A percentile compares a stretch with the other conserved stretches of the same genome.
phyloP scores from a whole-genome alignment of 2,888 invertebrate species.

The Cacoxenus indagator region DNA sequence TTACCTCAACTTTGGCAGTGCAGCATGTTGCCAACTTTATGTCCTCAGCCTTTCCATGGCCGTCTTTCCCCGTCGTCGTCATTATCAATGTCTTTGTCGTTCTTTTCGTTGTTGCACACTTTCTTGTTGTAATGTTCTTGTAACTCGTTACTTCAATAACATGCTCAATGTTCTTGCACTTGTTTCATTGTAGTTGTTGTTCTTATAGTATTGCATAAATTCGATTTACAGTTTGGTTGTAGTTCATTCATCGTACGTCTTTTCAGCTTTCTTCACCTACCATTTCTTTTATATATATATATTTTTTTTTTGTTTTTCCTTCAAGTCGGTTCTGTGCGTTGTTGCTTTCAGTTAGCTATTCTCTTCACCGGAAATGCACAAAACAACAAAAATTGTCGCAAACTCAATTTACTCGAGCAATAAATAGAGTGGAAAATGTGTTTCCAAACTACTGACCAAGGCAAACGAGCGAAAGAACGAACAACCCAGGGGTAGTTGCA shows the following conservation, averaged over 20 bases:
- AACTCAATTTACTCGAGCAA: conserved; percentile 50
- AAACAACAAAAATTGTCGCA: conserved; percentile 45
- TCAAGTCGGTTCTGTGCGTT: too few species aligned
- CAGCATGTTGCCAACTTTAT: conserved; percentile 32
- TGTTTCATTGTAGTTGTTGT: conserved; percentile 26
- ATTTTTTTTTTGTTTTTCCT: conserved; percentile 35
- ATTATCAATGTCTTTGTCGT: background rate
- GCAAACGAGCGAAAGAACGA: background rate
- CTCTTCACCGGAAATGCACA: conserved; percentile 18
- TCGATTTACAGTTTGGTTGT: conserved; percentile 40
- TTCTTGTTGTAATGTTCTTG: background rate
- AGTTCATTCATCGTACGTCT: conserved; percentile 20
- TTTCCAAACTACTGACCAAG: conserved; percentile 29
- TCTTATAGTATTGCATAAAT: conserved; percentile 37
- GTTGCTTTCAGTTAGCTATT: too few species aligned
- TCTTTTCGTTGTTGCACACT: background rate
- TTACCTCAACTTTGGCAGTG: conserved; percentile 10
- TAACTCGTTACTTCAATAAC: conserved; percentile 10
- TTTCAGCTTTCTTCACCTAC: conserved; percentile 18
- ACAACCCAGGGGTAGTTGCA: too few species aligned
- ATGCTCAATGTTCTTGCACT: background rate
- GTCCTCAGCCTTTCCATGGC: background rate
- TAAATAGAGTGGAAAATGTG: conserved; percentile 55
- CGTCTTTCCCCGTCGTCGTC: background rate
- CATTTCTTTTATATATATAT: conserved; percentile 30